Conservation (phyloP, 2,113 vertebrate species). For the Polypterus bichir region DNA sequence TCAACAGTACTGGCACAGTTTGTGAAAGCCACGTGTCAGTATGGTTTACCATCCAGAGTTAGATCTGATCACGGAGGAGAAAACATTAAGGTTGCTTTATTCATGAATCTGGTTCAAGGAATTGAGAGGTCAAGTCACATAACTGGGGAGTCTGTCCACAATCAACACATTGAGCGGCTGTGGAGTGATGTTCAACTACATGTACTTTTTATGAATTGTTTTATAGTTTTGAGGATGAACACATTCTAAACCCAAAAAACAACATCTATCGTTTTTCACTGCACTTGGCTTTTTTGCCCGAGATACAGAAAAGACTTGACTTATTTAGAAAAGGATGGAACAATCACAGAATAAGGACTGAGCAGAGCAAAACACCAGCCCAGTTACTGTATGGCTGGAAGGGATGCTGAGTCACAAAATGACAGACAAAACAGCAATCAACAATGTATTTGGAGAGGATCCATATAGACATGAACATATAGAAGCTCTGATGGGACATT, state of each 20-base stretch:
- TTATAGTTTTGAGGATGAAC: conserved; percentile 9
- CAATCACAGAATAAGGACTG: too few relatives aligned
- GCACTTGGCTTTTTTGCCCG: too few relatives aligned
- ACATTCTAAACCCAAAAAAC: conserved; percentile 7
- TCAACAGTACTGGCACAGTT: conserved; percentile 2
- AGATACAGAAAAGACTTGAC: too few relatives aligned
- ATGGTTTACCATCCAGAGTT: conserved; percentile 15
- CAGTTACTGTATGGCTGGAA: too few relatives aligned
- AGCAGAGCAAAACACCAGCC: too few relatives aligned
- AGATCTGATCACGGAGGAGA: conserved; percentile 19
- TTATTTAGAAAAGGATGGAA: too few relatives aligned
- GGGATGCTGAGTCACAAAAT: too few relatives aligned
- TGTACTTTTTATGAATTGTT: conserved; percentile 13
- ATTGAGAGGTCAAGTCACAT: conserved; percentile 5
- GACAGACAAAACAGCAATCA: conserved; percentile 1
- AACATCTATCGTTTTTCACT: conserved; percentile 1
- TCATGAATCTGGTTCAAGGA: conserved; percentile 1
- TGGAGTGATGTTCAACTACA: conserved; percentile 17
- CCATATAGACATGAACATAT: neutral
- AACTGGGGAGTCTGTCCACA: conserved; percentile 16
- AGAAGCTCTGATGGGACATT: neutral
- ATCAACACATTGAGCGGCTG: neutral
- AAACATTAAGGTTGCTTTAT: conserved; percentile 9
- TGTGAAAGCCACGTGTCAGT: conserved; percentile 15
- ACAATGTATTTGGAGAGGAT: conserved; percentile 13